phyloP scores from a whole-genome alignment of 2,113 vertebrate species.

The Epinephelus moara region DNA sequence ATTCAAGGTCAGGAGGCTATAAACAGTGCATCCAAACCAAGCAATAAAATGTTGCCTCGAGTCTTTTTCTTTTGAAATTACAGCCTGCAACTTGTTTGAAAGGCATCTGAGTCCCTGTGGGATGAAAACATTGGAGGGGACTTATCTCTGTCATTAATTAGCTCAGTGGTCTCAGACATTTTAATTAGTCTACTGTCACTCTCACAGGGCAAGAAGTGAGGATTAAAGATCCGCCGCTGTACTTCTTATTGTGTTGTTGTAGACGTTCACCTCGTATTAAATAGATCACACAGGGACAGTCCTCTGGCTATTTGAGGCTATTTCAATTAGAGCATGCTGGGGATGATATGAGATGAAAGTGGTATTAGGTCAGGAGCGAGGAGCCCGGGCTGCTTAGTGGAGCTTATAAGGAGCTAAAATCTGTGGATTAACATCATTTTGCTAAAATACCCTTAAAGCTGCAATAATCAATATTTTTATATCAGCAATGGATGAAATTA shows the following conservation, averaged over 20 bases:
- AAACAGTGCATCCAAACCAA: conserved; percentile 15
- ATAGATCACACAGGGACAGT: conserved; percentile 24
- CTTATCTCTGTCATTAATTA: conserved; percentile 68
- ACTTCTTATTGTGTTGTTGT: conserved; percentile 39
- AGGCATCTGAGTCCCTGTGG: conserved; percentile 30
- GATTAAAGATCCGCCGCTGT: conserved; percentile 45
- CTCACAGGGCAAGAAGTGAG: conserved; percentile 37
- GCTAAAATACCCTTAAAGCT: not conserved
- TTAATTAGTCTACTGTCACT: conserved; percentile 70
- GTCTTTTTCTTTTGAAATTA: conserved; percentile 39
- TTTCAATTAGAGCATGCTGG: conserved; percentile 59
- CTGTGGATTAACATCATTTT: not conserved
- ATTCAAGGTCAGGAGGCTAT: conserved; percentile 42
- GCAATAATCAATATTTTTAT: not conserved
- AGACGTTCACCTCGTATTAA: conserved; percentile 40
- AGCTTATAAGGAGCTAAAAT: conserved; percentile 21
- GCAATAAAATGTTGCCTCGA: conserved; percentile 3
- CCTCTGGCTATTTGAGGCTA: conserved; percentile 30
- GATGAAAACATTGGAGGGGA: conserved; percentile 23
- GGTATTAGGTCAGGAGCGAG: conserved; percentile 25
- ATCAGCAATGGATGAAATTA: not conserved
- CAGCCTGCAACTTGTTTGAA: conserved; percentile 38
- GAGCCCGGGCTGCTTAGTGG: conserved; percentile 22
- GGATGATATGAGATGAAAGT: conserved; percentile 58
- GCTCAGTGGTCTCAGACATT: conserved; percentile 51